Evolutionary conservation across 1,140 invertebrate species (phyloP).

Genomic region (Drosophila nannoptera): DNA sequence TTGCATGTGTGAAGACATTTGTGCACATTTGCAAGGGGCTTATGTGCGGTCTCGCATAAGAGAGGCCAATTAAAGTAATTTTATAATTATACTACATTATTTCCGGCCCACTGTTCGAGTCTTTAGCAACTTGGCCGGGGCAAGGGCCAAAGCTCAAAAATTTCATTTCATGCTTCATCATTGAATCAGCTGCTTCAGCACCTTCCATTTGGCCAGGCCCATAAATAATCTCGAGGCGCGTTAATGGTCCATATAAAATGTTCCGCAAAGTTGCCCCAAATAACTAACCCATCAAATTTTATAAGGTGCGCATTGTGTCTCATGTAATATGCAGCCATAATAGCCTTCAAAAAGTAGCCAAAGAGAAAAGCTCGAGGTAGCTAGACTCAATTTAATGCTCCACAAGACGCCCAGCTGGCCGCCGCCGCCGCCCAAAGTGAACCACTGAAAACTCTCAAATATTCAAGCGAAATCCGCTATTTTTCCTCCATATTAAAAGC

Average conservation of each 20-base stretch:
- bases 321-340: not conserved
- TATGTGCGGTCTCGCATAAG: conserved; percentile 1
- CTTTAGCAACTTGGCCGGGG: no score
- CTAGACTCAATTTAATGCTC: conserved; percentile 8
- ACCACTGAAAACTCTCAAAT: conserved; percentile 26
- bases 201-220: not conserved
- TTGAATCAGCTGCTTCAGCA: not conserved
- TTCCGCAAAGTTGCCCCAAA: not conserved
- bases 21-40: conserved; percentile 15
- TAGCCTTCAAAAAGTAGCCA: not conserved
- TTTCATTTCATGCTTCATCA: not conserved
- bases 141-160: not conserved
- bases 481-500: conserved; percentile 50
- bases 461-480: conserved; percentile 27
- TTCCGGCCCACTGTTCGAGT: no score
- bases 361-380: not conserved
- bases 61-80: not conserved
- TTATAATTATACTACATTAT: not conserved
- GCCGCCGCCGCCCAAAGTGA: conserved; percentile 29
- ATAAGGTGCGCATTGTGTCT: not conserved
- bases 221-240: not conserved
- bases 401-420: not conserved
- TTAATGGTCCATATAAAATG: not conserved
- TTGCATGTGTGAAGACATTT: conserved; percentile 5
- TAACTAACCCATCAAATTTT: conserved; percentile 1